These are phyloP conservation scores for Spilarctia lutea DNA, from an alignment of 2,888 invertebrate genomes.

Conservation along the genomic window DNA sequence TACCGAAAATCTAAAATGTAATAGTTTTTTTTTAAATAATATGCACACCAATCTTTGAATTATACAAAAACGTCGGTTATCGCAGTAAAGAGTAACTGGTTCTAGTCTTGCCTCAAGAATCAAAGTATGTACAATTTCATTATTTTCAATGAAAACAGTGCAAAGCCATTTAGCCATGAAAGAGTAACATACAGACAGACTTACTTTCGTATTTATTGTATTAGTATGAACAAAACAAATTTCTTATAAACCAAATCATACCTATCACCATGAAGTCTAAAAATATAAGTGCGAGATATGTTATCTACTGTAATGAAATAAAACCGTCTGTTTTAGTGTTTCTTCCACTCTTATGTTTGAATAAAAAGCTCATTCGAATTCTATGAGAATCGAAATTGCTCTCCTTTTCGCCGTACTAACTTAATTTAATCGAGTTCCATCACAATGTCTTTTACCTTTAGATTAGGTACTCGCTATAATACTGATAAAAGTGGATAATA, in stretches of 20 bases:
- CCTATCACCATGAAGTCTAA: conserved; percentile 49
- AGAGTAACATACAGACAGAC: too few relatives aligned
- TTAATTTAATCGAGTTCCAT: conserved; percentile 84
- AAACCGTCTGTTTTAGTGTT: conserved; percentile 78
- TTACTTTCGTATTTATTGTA: too few relatives aligned
- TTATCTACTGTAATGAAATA: conserved; percentile 67
- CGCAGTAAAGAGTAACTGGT: too few relatives aligned
- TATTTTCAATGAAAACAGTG: too few relatives aligned
- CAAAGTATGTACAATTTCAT: too few relatives aligned
- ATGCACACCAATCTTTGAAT: too few relatives aligned
- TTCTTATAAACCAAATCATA: background rate
- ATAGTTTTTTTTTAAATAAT: too few relatives aligned
- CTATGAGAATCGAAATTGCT: conserved; percentile 85
- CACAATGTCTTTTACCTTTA: conserved; percentile 77
- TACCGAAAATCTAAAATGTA: too few relatives aligned
- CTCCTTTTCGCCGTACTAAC: conserved; percentile 83
- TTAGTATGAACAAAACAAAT: conserved; percentile 23
- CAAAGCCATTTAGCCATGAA: too few relatives aligned
- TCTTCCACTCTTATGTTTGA: conserved; percentile 77
- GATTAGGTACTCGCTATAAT: conserved; percentile 70
- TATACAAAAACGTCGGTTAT: too few relatives aligned
- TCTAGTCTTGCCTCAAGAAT: too few relatives aligned
- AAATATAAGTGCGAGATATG: conserved; percentile 61
- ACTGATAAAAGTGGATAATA: conserved; percentile 60
- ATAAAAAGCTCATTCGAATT: conserved; percentile 86